Evolutionary conservation across 2,888 invertebrate species (phyloP), one percentile per base, ranked within the genome.

Genomic region (Leptopilina myrica): DNA sequence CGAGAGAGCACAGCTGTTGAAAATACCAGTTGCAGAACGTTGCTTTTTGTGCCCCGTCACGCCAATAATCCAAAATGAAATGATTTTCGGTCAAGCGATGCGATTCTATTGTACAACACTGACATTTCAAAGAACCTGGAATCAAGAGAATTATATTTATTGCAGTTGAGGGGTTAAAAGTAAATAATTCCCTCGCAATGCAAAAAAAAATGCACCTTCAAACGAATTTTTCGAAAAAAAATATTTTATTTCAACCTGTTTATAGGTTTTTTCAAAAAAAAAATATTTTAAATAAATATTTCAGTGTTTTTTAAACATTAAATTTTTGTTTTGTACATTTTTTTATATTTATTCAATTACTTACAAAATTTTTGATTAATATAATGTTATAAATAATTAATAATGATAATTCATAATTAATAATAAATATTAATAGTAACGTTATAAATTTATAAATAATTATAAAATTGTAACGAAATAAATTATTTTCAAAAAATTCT

Each of bases 41-140:
- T 76, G 75, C 62, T 81, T 82, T 82, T 82, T 82, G 78, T 79
- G 69, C 49, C 82, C 78, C 79, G 79, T 82, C 82, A 81, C 78
- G 82, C 79, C 78, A 77, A 73, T 73, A 56, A 73, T 53, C 73
- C 73, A 12, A 73, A 20, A 26, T 56, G 73, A 73, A 73, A 49
- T 49, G 26, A 73, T 33, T 62, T 73, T 73, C 26, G 53, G 73
- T 73, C 73, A 73, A 73, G 73, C 53, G 20, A 12, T 20, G 26
- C 20, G 46, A 49, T 49, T 9, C 4, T 62, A 62, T 20, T 62
- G 15, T n/a, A 62, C 15, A 62, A 15, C 15, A 62, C 5, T 15
- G 59, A 62, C 9, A 62, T 20, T 62, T 62, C 62, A 15, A 62
- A 62, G 20, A 62, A 15, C 62, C 62, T 49, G 49, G 11, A 49